Conservation (phyloP, 2,888 invertebrate genomes). For the Torymus tubicola region DNA sequence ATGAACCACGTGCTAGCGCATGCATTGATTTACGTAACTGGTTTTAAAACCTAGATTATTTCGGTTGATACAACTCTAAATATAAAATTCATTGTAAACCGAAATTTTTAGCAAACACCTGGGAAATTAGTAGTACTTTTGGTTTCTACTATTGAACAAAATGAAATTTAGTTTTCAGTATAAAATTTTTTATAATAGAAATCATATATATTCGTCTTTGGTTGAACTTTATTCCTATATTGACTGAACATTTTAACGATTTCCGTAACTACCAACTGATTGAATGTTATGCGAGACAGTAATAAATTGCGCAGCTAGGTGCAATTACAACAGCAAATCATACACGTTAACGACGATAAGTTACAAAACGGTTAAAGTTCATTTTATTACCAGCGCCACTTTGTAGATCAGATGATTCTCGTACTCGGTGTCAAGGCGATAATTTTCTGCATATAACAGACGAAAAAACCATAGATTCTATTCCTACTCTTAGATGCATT, state of each 20-base stretch:
- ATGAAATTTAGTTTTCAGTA: too few relatives aligned
- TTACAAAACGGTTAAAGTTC: slow-evolving; percentile 54
- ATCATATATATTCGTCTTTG: not conserved
- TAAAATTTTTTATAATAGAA: not conserved
- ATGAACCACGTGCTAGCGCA: not conserved
- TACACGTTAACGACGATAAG: slow-evolving; percentile 36
- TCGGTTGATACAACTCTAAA: not conserved
- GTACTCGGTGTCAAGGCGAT: slow-evolving; percentile 97
- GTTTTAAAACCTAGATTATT: not conserved
- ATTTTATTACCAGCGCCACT: slow-evolving; percentile 88
- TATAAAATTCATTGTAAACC: too few relatives aligned
- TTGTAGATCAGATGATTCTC: slow-evolving; percentile 98
- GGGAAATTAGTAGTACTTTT: too few relatives aligned
- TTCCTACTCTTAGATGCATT: slow-evolving; percentile 58
- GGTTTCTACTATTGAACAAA: too few relatives aligned
- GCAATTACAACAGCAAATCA: slow-evolving; percentile 38
- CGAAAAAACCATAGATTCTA: slow-evolving; percentile 71
- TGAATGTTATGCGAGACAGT: slow-evolving; percentile 15
- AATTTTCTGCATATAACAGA: slow-evolving; percentile 90
- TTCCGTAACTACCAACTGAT: not conserved
- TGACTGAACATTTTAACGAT: too few relatives aligned
- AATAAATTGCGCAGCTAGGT: slow-evolving; percentile 20
- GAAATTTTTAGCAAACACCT: too few relatives aligned
- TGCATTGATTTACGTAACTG: not conserved
- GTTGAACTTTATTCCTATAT: not conserved